Base-by-base conservation (phyloP, 2,888 invertebrate genomes). In the Lycocerus yunnanus region DNA sequence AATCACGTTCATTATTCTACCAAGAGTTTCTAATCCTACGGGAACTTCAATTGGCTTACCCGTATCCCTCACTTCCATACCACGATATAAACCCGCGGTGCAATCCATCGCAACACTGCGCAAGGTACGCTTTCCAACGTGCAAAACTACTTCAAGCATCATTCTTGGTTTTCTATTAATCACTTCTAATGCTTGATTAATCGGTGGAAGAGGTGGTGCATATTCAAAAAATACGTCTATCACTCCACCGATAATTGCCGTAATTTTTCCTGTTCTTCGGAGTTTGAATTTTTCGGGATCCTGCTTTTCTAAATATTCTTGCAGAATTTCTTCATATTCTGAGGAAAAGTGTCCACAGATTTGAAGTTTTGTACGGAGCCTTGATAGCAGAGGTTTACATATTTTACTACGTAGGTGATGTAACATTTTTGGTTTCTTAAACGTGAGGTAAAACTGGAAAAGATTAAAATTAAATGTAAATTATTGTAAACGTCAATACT, bases 151-250 rank as follows among this genome's bases (percentile, higher is more conserved):
- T 87, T 97, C 97, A 73, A 97, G 90, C 73, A 97, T 93, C 20
- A 97, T 89, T 79, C 93, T 91, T 1, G 96, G 95, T 65, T 89
- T 90, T 84, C 95, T 93, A 85, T 94, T 93, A 84, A 93, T 91
- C 0, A 98, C 98, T 87, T 97, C 97, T 78, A 98, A 89, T 15
- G 98, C 97, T 87, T 98, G 98, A 78, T 98, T 90, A 85, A 98
- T 98, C 10, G 95, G 95, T 24, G 98, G 98, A 72, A 98, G 89
- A 60, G 86, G 87, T 76, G 90, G 91, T 15, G 91, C 89, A 73
- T 93, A 93, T 68, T 97, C 97, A 84, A 98, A 98, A 86, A 97
- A 97, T 0, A 97, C 97, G 86, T 98, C 98, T 59, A 98, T 97
- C 78, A 98, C 97, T 82, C 98, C 98, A 88, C 98, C 98, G 85